phyloP scores from a whole-genome alignment of 1,140 invertebrate genomes.

The Vanessa atalanta region DNA sequence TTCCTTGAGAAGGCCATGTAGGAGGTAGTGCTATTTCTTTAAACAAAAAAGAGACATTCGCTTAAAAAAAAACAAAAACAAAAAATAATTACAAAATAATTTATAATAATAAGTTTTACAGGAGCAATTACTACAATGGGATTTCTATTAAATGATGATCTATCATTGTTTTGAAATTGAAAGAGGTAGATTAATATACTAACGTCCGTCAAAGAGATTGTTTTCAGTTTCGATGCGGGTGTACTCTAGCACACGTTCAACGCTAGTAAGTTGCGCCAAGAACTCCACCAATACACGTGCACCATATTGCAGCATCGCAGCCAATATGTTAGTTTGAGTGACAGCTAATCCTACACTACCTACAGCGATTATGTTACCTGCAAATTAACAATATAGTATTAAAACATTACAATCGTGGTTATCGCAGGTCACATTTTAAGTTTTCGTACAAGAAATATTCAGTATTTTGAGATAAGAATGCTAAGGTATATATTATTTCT shows the following conservation, averaged over 20 bases:
- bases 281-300: conserved; percentile 91
- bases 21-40: conserved; percentile 71
- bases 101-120: neutral
- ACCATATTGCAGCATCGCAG: conserved; percentile 91
- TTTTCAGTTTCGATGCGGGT: conserved; percentile 83
- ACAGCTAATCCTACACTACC: conserved; percentile 89
- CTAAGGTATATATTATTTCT: neutral
- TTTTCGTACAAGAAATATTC: too few relatives aligned
- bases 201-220: conserved; percentile 74
- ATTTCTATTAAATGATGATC: neutral
- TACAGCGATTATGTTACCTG: conserved; percentile 60
- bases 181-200: conserved; percentile 36
- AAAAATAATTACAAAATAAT: neutral
- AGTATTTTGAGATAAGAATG: neutral
- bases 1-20: conserved; percentile 83
- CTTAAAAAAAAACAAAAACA: too few relatives aligned
- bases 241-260: conserved; percentile 91
- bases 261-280: conserved; percentile 91
- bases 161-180: too few relatives aligned
- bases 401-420: too few relatives aligned
- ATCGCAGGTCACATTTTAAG: too few relatives aligned
- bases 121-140: too few relatives aligned
- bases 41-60: conserved; percentile 30
- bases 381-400: neutral
- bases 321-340: conserved; percentile 89